These are phyloP conservation scores for Drosophila prolongata DNA, from an alignment of 2,888 invertebrate genomes.

Conservation along the genomic window DNA sequence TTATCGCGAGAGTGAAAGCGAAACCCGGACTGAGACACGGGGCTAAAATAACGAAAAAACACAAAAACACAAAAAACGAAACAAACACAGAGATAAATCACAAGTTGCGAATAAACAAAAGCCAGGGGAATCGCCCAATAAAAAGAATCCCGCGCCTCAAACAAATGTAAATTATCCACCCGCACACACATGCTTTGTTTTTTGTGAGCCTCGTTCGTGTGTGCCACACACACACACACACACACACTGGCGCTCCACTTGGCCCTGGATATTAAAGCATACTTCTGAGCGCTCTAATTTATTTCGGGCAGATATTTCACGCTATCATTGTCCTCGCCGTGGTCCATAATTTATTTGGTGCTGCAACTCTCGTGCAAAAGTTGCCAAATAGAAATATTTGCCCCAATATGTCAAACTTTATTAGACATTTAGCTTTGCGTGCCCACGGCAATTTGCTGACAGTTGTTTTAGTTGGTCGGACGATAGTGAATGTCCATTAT, in stretches of 20 bases:
- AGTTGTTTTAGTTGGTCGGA: conserved; percentile 59
- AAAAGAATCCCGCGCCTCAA: conserved; percentile 22
- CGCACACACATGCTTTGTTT: conserved; percentile 22
- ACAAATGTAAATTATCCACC: conserved; percentile 40
- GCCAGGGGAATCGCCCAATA: conserved; percentile 47
- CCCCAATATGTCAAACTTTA: conserved; percentile 79
- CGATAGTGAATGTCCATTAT: conserved; percentile 74
- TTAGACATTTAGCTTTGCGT: conserved; percentile 78
- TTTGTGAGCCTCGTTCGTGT: background rate
- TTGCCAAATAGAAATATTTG: conserved; percentile 70
- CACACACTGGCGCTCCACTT: conserved; percentile 17
- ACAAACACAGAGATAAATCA: conserved; percentile 66
- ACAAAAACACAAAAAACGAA: background rate
- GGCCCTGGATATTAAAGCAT: conserved; percentile 36
- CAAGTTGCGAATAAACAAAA: conserved; percentile 50
- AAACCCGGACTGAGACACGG: conserved; percentile 54
- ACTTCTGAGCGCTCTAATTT: conserved; percentile 56
- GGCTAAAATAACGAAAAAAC: conserved; percentile 42
- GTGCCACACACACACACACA: background rate
- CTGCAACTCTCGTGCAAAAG: conserved; percentile 33
- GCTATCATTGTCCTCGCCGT: conserved; percentile 52
- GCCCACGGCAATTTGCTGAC: conserved; percentile 77
- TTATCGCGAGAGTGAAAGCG: conserved; percentile 51
- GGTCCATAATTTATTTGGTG: conserved; percentile 33
- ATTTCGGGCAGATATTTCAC: conserved; percentile 57